Evolutionary conservation across 2,888 invertebrate genomes (phyloP).

Genomic region (Doris montereyensis): DNA sequence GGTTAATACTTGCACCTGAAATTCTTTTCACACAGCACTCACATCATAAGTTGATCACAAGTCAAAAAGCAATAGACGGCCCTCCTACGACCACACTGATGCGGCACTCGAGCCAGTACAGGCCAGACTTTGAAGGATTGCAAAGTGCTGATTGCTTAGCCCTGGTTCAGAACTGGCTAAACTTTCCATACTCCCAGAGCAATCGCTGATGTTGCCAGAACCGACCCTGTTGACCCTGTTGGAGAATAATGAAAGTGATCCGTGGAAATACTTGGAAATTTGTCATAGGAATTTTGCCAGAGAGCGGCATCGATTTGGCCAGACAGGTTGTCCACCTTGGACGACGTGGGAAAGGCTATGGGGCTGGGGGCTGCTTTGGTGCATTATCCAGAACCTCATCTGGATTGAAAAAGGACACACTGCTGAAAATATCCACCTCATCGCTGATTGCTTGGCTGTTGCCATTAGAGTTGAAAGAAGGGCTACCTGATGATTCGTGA

Average conservation of each 20-base stretch:
- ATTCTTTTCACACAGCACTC: too few species aligned
- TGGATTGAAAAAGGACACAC: constrained; percentile 28
- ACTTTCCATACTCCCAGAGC: constrained; percentile 37
- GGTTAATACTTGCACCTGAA: too few species aligned
- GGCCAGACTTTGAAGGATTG: too few species aligned
- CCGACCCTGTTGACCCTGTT: neutral
- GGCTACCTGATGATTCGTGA: neutral
- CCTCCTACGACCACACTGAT: too few species aligned
- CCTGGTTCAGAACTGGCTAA: neutral
- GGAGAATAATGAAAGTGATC: neutral
- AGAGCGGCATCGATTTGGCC: neutral
- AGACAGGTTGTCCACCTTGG: constrained; percentile 27
- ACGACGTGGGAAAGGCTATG: neutral
- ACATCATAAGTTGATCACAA: too few species aligned
- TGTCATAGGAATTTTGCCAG: constrained; percentile 22
- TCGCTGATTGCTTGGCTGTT: constrained; percentile 5
- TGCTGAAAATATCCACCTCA: constrained; percentile 35
- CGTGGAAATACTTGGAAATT: too few species aligned
- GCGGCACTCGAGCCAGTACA: too few species aligned
- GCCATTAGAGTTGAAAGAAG: neutral
- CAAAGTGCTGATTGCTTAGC: too few species aligned
- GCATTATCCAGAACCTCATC: constrained; percentile 33
- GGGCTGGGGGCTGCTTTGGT: neutral
- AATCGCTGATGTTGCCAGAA: constrained; percentile 28
- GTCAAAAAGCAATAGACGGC: too few species aligned